Base-by-base conservation (phyloP, 1,140 invertebrate species). In the Brachionus rubens region DNA sequence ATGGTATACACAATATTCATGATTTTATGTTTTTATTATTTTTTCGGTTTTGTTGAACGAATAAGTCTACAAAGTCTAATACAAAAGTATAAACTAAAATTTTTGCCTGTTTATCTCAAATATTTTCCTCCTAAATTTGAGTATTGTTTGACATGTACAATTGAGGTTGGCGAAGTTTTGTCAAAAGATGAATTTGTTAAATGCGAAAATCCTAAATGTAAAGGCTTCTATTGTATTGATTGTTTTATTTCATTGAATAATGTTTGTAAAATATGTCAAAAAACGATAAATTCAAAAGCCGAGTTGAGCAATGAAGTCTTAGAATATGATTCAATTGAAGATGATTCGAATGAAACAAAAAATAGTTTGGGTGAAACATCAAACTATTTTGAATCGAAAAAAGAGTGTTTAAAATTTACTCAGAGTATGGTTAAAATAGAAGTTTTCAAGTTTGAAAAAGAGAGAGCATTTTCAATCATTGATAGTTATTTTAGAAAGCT, bases 211-310 rank as follows among this genome's bases (percentile, higher is more conserved):
- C 83, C 86, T 0, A 84, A 82, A 3, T 94, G 92, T 81, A 84
- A 87, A 5, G 90, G 89, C 56, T 78, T 89, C 0, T 94, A 89
- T 80, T 94, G 92, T 79, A 75, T 82, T 0, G 82, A 87, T 12
- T 94, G 92, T 80, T 93, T 88, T 80, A 80, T 82, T 0, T 90
- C 91, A 78, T 85, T 92, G 1, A 87, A 89, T 21, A 88, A 90
- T 78, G 77, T 88, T 0, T 94, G 92, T 79, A 89, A 90, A 0
- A 86, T 92, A 7, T 94, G 92, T 78, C 83, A 88, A 68, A 86
- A 87, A 0, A 90, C 90, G 0, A 83, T 88, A 0, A 89, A 91
- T 16, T 91, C 91, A 79, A 90, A 89, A 5, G 90, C 91, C 79
- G 77, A 88, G 6, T 10, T 65, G 9, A 28, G 2, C 10, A 36